Base-by-base conservation (phyloP, 1,140 invertebrate species). In the Cylas formicarius region DNA sequence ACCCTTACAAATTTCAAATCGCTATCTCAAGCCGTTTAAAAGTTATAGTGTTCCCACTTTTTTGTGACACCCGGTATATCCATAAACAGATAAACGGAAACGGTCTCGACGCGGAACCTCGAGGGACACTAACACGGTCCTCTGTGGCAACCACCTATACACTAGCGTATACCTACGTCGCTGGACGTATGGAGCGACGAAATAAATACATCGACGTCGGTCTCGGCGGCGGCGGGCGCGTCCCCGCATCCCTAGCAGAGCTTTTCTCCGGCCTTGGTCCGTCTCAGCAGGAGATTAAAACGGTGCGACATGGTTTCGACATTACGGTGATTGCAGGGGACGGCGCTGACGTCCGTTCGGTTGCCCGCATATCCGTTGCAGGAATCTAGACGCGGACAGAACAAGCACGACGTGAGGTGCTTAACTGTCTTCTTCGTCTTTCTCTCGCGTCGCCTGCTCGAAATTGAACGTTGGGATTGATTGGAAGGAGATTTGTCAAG, bases 281-380 rank as follows among this genome's bases (percentile, higher is more conserved):
- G n/a, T 43, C 55, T 44, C 52, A 35, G 42, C 47, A 36, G 55
- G 56, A 44, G 48, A 54, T 56, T 53, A 56, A 58, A 58, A 56
- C 53, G 52, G 51, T 52, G 49, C 56, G 53, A 57, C 58, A 58
- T 58, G 58, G 53, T 58, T 60, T 58, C 58, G 58, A 60, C 58
- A 58, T 60, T 60, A 56, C 55, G 48, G 54, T 52, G 56, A 60
- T 60, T 60, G 58, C 50, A 41, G 53, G 56, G 50, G 53, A 53
- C 36, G 49, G 44, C 44, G 55, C 19, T 48, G 52, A 51, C 56
- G 58, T 56, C 55, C 48, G n/a, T n/a, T 54, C 55, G 56, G 58
- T 58, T 57, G 45, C 49, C 58, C 56, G 53, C 56, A 58, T 54
- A 58, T 58, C 56, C 57, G 56, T 53, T 57, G 53, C 56, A 57